phyloP scores from a whole-genome alignment of 92 coral and sea anemone genomes.

The Parazoanthus darwini region DNA sequence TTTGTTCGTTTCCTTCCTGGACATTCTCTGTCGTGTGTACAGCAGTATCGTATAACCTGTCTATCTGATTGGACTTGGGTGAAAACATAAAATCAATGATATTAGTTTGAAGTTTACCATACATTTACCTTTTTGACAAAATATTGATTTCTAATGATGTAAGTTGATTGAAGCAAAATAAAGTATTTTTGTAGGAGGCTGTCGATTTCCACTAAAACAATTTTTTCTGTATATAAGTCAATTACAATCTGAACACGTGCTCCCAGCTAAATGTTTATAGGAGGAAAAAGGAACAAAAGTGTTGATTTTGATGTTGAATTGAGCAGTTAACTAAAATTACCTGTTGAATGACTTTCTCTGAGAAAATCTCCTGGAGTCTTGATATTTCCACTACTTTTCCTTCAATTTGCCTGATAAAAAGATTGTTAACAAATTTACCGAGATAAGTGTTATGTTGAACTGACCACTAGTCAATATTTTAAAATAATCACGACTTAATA shows the following conservation, averaged over 20 bases:
- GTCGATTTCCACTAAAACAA: no score
- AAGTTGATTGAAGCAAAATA: no score
- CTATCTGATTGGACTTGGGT: constrained; percentile 75
- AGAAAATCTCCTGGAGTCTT: constrained; percentile 91
- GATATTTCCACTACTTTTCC: constrained; percentile 97
- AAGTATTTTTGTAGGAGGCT: no score
- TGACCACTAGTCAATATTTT: neutral
- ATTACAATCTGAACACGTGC: no score
- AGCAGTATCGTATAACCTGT: constrained; percentile 83
- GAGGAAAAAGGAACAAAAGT: no score
- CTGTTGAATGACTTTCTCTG: constrained; percentile 97
- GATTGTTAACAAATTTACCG: neutral
- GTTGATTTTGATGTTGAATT: no score
- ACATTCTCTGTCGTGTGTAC: constrained; percentile 93
- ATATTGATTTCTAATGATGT: no score
- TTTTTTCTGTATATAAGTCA: no score
- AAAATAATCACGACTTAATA: neutral
- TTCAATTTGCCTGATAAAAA: constrained; percentile 82
- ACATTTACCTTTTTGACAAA: no score
- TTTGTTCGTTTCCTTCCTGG: constrained; percentile 91
- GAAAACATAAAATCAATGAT: neutral
- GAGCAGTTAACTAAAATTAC: constrained; percentile 35
- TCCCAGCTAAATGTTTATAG: no score
- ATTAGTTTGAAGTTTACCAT: neutral
- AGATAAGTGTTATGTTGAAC: no score